Conservation (phyloP, 2,888 invertebrate genomes). For the Tricholauxania praeusta region DNA sequence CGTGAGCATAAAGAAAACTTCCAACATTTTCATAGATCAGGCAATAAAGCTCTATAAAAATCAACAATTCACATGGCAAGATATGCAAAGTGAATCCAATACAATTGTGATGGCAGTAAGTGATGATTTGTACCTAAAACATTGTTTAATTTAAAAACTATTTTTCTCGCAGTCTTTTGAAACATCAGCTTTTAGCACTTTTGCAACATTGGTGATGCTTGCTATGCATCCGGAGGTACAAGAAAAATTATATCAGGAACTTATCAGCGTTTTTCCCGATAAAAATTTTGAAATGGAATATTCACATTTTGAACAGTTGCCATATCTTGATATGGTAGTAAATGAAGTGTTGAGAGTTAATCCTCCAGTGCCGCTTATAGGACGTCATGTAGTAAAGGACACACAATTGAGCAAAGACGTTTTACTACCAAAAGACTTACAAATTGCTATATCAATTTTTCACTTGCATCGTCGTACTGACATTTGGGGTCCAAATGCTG, state of each 20-base stretch:
- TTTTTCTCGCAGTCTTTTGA: constrained; percentile 44
- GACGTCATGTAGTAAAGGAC: constrained; percentile 45
- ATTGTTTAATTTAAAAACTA: no score
- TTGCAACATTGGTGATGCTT: constrained; percentile 45
- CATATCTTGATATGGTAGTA: constrained; percentile 53
- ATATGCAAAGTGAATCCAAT: constrained; percentile 48
- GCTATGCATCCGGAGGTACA: constrained; percentile 47
- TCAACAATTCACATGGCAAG: constrained; percentile 45
- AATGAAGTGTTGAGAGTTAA: constrained; percentile 51
- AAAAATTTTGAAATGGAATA: constrained; percentile 43
- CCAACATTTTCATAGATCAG: constrained; percentile 50
- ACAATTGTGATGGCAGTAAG: constrained; percentile 48
- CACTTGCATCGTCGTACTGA: constrained; percentile 48
- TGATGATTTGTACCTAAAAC: not conserved
- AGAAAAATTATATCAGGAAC: constrained; percentile 46
- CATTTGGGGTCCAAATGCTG: constrained; percentile 51
- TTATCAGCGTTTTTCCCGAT: constrained; percentile 43
- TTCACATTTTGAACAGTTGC: constrained; percentile 46
- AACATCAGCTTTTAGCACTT: constrained; percentile 47
- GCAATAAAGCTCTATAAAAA: constrained; percentile 46
- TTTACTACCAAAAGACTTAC: constrained; percentile 45
- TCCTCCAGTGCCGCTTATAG: constrained; percentile 51
- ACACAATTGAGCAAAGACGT: constrained; percentile 40
- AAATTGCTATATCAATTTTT: constrained; percentile 47
- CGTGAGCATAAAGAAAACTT: constrained; percentile 39